Conservation (phyloP, 2,888 invertebrate genomes). For the Epicampocera succincta region DNA sequence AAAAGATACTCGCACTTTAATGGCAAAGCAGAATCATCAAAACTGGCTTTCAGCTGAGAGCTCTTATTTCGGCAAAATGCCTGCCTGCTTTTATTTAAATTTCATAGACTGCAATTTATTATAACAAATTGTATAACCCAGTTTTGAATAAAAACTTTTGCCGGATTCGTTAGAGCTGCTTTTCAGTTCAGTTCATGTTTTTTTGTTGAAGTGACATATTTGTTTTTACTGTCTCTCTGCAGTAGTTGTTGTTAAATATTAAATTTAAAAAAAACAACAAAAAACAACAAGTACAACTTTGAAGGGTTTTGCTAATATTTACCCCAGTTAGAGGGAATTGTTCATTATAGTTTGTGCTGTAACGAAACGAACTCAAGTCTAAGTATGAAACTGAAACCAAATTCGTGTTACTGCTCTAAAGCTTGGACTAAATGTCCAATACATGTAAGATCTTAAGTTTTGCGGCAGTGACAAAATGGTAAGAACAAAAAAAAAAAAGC, state of each 20-base stretch:
- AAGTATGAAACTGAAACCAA: background rate
- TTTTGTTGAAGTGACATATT: background rate
- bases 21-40: background rate
- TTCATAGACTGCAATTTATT: background rate
- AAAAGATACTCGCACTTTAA: too few relatives aligned
- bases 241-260: constrained; percentile 6
- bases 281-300: constrained; percentile 24
- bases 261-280: background rate
- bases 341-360: constrained; percentile 40
- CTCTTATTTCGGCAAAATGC: background rate
- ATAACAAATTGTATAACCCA: background rate
- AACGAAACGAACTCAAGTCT: constrained; percentile 9
- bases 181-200: background rate
- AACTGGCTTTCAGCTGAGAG: background rate
- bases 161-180: constrained; percentile 1
- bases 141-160: constrained; percentile 12
- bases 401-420: background rate
- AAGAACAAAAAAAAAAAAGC: too few relatives aligned
- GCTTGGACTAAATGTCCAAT: too few relatives aligned
- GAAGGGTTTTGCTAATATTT: constrained; percentile 77
- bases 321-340: constrained; percentile 72
- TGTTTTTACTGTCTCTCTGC: background rate
- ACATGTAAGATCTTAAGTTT: too few relatives aligned
- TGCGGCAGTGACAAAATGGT: too few relatives aligned
- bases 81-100: background rate